These are phyloP conservation scores for Sterrhoptilus dennistouni DNA, from an alignment of 2,113 vertebrate genomes.

Conservation along the genomic window DNA sequence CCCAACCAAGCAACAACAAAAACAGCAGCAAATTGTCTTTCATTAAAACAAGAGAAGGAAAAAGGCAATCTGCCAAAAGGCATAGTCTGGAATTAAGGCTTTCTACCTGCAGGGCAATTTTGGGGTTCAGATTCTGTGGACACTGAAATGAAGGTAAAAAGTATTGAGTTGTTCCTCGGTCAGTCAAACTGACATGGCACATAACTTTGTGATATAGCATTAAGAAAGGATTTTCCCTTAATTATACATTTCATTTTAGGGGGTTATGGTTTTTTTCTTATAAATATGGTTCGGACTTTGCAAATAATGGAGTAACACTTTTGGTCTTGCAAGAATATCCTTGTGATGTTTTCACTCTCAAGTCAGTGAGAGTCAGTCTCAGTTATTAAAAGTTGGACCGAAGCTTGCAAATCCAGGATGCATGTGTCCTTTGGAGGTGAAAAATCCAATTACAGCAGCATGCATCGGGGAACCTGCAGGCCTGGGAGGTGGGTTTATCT, in stretches of 20 bases:
- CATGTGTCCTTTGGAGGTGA: constrained; percentile 56
- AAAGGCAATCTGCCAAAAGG: neutral
- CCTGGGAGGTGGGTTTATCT: constrained; percentile 53
- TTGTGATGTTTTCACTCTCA: constrained; percentile 2
- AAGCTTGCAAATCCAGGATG: constrained; percentile 48
- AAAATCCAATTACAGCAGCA: constrained; percentile 56
- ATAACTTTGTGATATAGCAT: neutral
- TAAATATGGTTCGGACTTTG: neutral
- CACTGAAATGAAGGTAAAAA: neutral
- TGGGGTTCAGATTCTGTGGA: neutral
- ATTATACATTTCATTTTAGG: neutral
- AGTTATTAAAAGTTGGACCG: constrained; percentile 23
- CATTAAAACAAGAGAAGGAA: neutral
- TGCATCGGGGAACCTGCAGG: neutral
- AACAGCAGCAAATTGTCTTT: neutral
- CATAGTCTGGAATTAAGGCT: neutral
- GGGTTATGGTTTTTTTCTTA: neutral
- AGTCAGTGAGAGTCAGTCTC: neutral
- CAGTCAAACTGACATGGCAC: neutral
- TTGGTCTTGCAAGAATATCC: neutral
- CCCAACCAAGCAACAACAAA: neutral
- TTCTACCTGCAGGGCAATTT: neutral
- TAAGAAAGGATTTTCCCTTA: neutral
- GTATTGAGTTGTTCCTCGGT: neutral
- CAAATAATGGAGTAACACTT: neutral